Conservation (phyloP, 2,888 invertebrate genomes). For the Dysmachus trigonus region DNA sequence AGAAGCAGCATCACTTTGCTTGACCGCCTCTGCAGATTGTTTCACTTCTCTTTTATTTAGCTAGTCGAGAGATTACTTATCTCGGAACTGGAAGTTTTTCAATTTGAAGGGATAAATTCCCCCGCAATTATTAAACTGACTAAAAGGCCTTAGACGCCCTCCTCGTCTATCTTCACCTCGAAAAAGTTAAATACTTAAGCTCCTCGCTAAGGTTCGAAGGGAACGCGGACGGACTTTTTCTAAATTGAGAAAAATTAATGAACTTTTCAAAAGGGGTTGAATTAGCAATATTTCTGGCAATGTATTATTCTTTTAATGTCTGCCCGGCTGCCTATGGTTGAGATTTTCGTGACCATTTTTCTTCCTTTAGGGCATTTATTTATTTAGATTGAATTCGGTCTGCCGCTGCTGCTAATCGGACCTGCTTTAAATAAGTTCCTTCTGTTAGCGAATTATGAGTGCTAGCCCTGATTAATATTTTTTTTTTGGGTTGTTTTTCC, state of each 20-base stretch:
- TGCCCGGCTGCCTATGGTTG: neutral
- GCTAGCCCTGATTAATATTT: neutral
- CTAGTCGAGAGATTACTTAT: slow-evolving; percentile 30
- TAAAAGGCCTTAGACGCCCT: slow-evolving; percentile 18
- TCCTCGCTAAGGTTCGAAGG: neutral
- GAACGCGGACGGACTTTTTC: neutral
- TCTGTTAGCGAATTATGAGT: neutral
- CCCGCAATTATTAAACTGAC: slow-evolving; percentile 24
- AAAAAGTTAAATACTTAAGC: neutral
- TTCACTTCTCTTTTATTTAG: slow-evolving; percentile 21
- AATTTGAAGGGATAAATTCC: slow-evolving; percentile 29
- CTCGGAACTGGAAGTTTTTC: slow-evolving; percentile 20
- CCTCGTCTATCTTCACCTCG: neutral
- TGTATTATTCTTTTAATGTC: neutral
- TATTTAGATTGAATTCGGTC: neutral
- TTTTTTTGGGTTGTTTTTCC: neutral
- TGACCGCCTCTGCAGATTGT: neutral
- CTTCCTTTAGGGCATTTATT: neutral
- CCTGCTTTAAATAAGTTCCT: neutral
- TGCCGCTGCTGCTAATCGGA: neutral
- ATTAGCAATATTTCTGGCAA: neutral
- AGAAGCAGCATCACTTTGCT: neutral
- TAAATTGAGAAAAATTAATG: neutral
- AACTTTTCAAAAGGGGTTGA: neutral
- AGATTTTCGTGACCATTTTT: neutral